Evolutionary conservation across 2,797 vertebrate genomes (phyloP).

Genomic region (Ceryle rudis): DNA sequence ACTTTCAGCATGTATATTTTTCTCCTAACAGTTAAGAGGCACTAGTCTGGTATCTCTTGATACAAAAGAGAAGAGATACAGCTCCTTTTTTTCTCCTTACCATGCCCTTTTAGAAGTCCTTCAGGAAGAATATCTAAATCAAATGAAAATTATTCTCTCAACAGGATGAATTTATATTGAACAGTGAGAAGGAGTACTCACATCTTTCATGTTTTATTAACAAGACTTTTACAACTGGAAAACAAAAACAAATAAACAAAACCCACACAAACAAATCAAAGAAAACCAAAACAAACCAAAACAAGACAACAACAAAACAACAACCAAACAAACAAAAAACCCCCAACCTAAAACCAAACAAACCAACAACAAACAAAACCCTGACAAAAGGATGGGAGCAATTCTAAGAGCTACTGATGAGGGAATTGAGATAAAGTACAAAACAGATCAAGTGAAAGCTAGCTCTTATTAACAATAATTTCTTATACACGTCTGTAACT

Average conservation of each 20-base stretch:
- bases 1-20: neutral
- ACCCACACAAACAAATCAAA: too few relatives aligned
- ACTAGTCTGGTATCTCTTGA: neutral
- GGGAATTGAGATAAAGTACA: neutral
- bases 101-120: neutral
- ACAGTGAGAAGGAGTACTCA: neutral
- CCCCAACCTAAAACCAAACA: too few relatives aligned
- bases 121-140: neutral
- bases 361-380: too few relatives aligned
- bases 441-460: neutral
- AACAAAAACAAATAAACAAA: neutral
- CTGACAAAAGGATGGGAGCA: neutral
- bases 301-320: too few relatives aligned
- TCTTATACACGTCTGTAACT: neutral
- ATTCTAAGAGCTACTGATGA: neutral
- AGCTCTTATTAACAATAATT: neutral
- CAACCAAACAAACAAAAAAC: too few relatives aligned
- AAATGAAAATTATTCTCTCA: constrained; percentile 5
- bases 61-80: neutral
- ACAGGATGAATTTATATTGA: constrained; percentile 16
- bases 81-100: neutral
- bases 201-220: constrained; percentile 40
- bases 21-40: neutral
- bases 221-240: neutral
- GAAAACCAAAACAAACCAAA: too few relatives aligned